Evolutionary conservation across 37 sponge, comb jelly and placozoan species (phyloP).

Genomic region (Halisarca cf. caerulea): DNA sequence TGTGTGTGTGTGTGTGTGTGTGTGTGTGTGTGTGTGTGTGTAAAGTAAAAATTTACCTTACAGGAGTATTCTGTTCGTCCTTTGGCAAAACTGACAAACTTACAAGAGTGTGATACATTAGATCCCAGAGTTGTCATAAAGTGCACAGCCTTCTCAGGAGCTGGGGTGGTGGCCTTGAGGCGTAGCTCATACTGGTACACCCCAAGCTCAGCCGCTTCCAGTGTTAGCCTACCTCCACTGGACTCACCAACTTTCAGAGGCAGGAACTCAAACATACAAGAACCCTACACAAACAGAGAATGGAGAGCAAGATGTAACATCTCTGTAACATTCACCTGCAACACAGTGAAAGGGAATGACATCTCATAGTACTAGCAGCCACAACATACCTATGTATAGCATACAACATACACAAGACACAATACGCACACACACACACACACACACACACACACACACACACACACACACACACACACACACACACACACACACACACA

Average conservation of each 20-base stretch:
- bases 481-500: not conserved
- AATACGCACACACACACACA: not conserved
- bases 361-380: not conserved
- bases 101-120: conserved; percentile 69
- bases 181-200: conserved; percentile 93
- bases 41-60: conserved; percentile 59
- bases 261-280: conserved; percentile 93
- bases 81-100: conserved; percentile 83
- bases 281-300: conserved; percentile 43
- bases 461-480: not conserved
- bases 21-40: no score
- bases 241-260: conserved; percentile 91
- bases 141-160: conserved; percentile 85
- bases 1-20: no score
- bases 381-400: no score
- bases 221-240: conserved; percentile 62
- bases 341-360: conserved; percentile 2
- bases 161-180: conserved; percentile 72
- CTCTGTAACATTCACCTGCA: no score
- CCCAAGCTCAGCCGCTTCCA: conserved; percentile 84
- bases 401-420: not conserved
- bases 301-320: no score
- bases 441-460: not conserved
- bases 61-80: conserved; percentile 90
- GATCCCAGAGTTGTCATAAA: conserved; percentile 83